A percentile compares a stretch with the other conserved stretches of the same genome.
phyloP scores from a whole-genome alignment of 2,888 invertebrate species.

The Deilephila porcellus region DNA sequence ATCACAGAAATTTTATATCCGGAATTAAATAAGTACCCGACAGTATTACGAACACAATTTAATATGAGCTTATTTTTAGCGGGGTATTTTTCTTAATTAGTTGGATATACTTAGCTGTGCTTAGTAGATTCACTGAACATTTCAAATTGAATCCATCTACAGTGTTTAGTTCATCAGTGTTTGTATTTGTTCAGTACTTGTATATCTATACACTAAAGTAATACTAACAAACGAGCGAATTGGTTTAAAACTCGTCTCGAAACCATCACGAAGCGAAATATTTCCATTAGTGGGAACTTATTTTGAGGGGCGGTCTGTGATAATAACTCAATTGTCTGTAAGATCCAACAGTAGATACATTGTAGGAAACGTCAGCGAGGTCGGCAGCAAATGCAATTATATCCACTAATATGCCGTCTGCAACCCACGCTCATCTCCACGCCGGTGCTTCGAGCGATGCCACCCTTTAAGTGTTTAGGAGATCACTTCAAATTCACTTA shows the following conservation, averaged over 20 bases:
- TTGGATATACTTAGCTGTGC: conserved; percentile 38
- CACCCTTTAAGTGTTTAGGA: conserved; percentile 72
- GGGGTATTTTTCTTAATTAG: conserved; percentile 52
- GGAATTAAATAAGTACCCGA: conserved; percentile 85
- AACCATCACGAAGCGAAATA: conserved; percentile 73
- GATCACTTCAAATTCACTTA: conserved; percentile 72
- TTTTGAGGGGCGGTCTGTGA: conserved; percentile 78
- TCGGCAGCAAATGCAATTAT: conserved; percentile 83
- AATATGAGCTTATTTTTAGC: conserved; percentile 79
- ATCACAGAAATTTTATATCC: conserved; percentile 86
- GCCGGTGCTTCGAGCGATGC: conserved; percentile 62
- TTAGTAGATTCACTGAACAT: conserved; percentile 3
- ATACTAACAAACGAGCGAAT: conserved; percentile 6
- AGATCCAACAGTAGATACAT: conserved; percentile 73
- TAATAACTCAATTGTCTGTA: conserved; percentile 81
- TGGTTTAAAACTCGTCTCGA: conserved; percentile 46
- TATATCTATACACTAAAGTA: background rate
- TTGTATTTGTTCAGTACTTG: background rate
- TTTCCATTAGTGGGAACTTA: conserved; percentile 77
- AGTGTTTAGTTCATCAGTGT: too few relatives aligned
- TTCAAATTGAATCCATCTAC: background rate
- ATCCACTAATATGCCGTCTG: conserved; percentile 81
- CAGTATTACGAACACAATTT: conserved; percentile 80
- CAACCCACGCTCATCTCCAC: conserved; percentile 58
- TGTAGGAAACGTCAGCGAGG: conserved; percentile 78